Evolutionary conservation across 2,888 invertebrate genomes (phyloP).

Genomic region (Drosophila ustulata): DNA sequence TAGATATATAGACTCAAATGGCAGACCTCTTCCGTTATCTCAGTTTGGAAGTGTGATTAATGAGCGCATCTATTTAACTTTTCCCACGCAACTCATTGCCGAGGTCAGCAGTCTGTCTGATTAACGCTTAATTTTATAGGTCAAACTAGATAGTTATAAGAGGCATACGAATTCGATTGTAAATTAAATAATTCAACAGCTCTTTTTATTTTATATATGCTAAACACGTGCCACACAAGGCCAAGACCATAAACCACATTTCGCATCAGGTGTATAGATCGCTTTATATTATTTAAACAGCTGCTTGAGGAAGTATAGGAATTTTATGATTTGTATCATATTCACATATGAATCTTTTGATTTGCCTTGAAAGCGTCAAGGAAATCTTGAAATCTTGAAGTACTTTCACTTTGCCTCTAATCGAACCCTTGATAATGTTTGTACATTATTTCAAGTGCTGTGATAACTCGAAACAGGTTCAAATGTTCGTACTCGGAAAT

Average conservation of each 20-base stretch:
- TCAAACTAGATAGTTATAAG: conserved; percentile 7
- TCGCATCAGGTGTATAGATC: conserved; percentile 1
- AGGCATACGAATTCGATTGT: conserved; percentile 30
- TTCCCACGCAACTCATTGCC: conserved; percentile 46
- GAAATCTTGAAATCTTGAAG: conserved; percentile 13
- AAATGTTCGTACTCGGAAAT: not conserved
- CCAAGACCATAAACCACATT: conserved; percentile 12
- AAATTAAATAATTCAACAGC: not conserved
- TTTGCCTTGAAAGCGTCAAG: conserved; percentile 15
- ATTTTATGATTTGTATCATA: not conserved
- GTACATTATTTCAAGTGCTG: conserved; percentile 26
- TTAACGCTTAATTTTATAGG: conserved; percentile 20
- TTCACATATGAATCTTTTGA: conserved; percentile 2
- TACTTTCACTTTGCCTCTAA: conserved; percentile 37
- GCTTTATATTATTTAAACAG: conserved; percentile 1
- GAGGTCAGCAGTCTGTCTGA: conserved; percentile 2
- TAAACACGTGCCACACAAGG: conserved; percentile 44
- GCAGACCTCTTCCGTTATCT: conserved; percentile 10
- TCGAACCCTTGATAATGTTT: conserved; percentile 13
- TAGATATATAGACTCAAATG: not conserved
- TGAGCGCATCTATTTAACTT: conserved; percentile 21
- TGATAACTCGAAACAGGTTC: conserved; percentile 23
- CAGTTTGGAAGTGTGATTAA: conserved; percentile 23
- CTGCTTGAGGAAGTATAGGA: conserved; percentile 28
- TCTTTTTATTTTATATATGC: conserved; percentile 23